These are phyloP conservation scores for Agriopis leucophaearia DNA, from an alignment of 2,888 invertebrate species.

Conservation along the genomic window DNA sequence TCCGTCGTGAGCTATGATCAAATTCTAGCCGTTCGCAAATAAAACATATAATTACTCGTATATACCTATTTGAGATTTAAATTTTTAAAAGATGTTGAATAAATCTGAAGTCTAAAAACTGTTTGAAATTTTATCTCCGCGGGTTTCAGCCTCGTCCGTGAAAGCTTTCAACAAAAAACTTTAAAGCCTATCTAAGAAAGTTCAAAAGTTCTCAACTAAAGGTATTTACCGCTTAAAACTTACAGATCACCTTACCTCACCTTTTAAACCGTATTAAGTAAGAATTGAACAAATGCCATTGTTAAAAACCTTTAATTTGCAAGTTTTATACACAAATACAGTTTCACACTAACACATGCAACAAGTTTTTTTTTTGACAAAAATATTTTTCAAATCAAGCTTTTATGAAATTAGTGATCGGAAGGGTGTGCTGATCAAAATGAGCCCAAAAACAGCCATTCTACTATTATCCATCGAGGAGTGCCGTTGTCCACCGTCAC, in stretches of 20 bases:
- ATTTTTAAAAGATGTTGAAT: background rate
- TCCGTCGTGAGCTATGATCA: background rate
- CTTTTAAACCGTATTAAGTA: conserved; percentile 14
- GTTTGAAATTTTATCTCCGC: conserved; percentile 1
- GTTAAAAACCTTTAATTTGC: too few relatives aligned
- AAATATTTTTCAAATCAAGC: too few relatives aligned
- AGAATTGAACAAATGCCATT: too few relatives aligned
- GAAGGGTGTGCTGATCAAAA: too few relatives aligned
- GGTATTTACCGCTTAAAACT: conserved; percentile 31
- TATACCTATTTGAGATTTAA: background rate
- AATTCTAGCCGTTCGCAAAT: too few relatives aligned
- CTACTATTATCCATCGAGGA: too few relatives aligned
- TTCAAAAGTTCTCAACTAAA: conserved; percentile 22
- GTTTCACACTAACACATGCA: too few relatives aligned
- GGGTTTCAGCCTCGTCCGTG: conserved; percentile 1
- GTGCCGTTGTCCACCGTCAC: too few relatives aligned
- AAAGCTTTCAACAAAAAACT: conserved; percentile 23
- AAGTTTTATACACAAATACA: too few relatives aligned
- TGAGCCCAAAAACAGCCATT: too few relatives aligned
- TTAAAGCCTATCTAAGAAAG: conserved; percentile 7
- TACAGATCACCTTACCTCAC: conserved; percentile 23
- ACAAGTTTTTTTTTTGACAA: too few relatives aligned
- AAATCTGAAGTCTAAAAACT: conserved; percentile 4
- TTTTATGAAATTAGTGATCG: too few relatives aligned
- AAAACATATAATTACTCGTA: background rate